Conservation (phyloP, 2,797 vertebrate species). For the Strix occidentalis region DNA sequence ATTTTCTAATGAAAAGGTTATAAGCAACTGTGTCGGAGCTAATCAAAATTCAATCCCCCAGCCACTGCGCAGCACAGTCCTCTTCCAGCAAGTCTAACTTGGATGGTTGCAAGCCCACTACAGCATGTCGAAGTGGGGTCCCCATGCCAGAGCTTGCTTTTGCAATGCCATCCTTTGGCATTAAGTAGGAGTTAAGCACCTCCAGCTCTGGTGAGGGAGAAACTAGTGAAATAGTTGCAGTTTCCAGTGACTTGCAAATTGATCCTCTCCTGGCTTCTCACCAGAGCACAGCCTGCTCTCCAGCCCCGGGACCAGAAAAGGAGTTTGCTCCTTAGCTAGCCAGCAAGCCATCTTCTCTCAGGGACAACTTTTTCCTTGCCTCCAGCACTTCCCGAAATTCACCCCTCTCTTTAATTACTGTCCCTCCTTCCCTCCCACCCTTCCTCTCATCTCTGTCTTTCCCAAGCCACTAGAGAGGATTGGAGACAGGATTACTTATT, state of each 20-base stretch:
- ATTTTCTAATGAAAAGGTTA: slow-evolving; percentile 83
- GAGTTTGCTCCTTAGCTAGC: not conserved
- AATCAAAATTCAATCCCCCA: slow-evolving; percentile 70
- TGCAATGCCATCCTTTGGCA: not conserved
- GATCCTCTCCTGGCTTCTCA: not conserved
- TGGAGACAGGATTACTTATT: slow-evolving; percentile 37
- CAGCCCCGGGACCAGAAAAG: not conserved
- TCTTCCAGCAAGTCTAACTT: not conserved
- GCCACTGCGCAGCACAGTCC: not conserved
- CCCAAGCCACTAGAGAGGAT: slow-evolving; percentile 6
- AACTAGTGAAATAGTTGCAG: not conserved
- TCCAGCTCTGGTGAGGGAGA: not conserved
- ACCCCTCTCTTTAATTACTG: not conserved
- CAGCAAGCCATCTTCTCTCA: not conserved
- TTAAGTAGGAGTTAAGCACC: not conserved
- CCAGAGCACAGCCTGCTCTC: not conserved
- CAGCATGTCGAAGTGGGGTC: not conserved
- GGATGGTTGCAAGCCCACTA: not conserved
- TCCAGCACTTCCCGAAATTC: not conserved
- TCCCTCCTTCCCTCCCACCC: not conserved
- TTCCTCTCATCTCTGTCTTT: not conserved
- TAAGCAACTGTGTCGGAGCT: slow-evolving; percentile 65
- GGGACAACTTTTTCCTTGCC: not conserved
- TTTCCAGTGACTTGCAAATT: not conserved
- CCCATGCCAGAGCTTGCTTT: not conserved